These are phyloP conservation scores for Orchesella cincta DNA, from an alignment of 1,140 invertebrate species.

Conservation along the genomic window DNA sequence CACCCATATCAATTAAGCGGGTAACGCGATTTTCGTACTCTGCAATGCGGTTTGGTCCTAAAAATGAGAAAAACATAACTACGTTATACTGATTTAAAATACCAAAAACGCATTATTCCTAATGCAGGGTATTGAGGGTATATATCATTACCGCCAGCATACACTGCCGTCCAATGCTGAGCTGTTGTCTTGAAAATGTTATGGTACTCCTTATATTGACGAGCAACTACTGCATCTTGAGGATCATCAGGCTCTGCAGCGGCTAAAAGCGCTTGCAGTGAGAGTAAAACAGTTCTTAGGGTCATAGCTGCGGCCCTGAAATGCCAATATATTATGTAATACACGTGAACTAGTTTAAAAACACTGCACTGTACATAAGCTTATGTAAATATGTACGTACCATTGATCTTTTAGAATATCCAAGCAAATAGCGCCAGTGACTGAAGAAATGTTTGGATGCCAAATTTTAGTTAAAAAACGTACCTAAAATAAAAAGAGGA, in stretches of 20 bases:
- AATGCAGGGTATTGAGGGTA: no score
- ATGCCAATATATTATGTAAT: conserved; percentile 38
- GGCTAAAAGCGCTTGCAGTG: conserved; percentile 86
- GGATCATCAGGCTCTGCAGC: conserved; percentile 95
- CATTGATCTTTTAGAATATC: conserved; percentile 99
- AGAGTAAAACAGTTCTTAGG: conserved; percentile 88
- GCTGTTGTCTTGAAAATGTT: conserved; percentile 87
- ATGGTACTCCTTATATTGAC: conserved; percentile 87
- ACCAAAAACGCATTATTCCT: background rate
- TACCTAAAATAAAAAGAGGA: conserved; percentile 62
- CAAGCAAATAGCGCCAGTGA: conserved; percentile 97
- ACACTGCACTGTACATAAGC: background rate
- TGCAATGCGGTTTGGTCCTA: conserved; percentile 69
- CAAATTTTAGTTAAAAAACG: conserved; percentile 97
- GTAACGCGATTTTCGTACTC: conserved; percentile 82
- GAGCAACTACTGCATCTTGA: conserved; percentile 95
- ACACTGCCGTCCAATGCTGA: conserved; percentile 90
- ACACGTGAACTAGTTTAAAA: background rate
- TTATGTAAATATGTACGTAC: conserved; percentile 58
- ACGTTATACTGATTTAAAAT: background rate
- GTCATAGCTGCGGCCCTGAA: conserved; percentile 96
- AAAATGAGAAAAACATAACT: conserved; percentile 52
- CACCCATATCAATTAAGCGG: conserved; percentile 82
- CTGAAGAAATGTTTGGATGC: conserved; percentile 99
- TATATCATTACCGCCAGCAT: conserved; percentile 73